Percentiles rank a stretch among this genome's conserved stretches.
Evolutionary conservation across 2,888 invertebrate genomes (phyloP).

Genomic region (Thumatha senex): DNA sequence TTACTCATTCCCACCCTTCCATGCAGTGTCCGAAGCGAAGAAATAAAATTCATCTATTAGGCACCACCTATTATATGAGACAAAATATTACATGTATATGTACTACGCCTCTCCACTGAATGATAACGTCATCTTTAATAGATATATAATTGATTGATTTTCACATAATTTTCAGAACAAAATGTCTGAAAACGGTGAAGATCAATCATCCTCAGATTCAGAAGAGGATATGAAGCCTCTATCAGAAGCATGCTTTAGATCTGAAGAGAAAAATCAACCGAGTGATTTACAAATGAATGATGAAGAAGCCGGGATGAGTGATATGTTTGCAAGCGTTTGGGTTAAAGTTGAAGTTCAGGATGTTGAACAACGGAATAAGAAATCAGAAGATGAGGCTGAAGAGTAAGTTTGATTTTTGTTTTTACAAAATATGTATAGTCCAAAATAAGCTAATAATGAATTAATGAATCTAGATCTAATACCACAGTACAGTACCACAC

Average conservation of each 20-base stretch:
- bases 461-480: too few species aligned
- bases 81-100: too few species aligned
- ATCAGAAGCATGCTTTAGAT: neutral
- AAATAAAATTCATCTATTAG: too few species aligned
- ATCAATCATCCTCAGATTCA: neutral
- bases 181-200: neutral
- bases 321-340: conserved; percentile 62
- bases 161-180: neutral
- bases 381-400: neutral
- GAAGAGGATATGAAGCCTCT: neutral
- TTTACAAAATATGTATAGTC: too few species aligned
- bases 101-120: too few species aligned
- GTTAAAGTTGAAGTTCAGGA: conserved; percentile 55
- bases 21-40: too few species aligned
- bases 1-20: too few species aligned
- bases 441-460: too few species aligned
- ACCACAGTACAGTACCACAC: too few species aligned
- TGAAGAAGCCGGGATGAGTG: conserved; percentile 31
- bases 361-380: neutral
- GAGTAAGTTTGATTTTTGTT: conserved; percentile 16
- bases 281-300: neutral
- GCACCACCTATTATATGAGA: too few species aligned
- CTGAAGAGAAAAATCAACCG: neutral
- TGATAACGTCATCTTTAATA: too few species aligned
- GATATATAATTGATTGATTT: too few species aligned